Evolutionary conservation across 2,888 invertebrate species (phyloP), one percentile per base, ranked within the genome.

Genomic region (Cantharis flavilabris): DNA sequence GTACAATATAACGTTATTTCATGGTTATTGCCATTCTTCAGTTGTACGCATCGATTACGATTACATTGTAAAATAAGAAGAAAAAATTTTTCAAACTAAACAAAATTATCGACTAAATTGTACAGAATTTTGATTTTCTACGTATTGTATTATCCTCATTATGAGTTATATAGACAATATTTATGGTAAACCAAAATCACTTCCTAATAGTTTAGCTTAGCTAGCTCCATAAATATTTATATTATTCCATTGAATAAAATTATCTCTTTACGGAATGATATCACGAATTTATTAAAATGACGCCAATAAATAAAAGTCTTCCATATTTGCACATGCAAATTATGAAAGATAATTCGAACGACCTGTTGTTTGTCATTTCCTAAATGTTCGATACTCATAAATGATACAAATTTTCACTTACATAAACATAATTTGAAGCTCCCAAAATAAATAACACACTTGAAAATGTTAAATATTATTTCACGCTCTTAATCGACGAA

Each of bases 91-190:
- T n/a, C n/a, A n/a, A n/a, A n/a, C n/a, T n/a, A n/a, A n/a, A n/a
- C n/a, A n/a, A n/a, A n/a, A n/a, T n/a, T n/a, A n/a, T n/a, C n/a
- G n/a, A n/a, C n/a, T n/a, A n/a, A n/a, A n/a, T n/a, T n/a, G n/a
- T n/a, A n/a, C n/a, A n/a, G n/a, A n/a, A n/a, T n/a, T n/a, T n/a
- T n/a, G n/a, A n/a, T n/a, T n/a, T n/a, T n/a, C n/a, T n/a, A n/a
- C n/a, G n/a, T n/a, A n/a, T n/a, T n/a, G n/a, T n/a, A n/a, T n/a
- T n/a, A n/a, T n/a, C 74, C 73, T 75, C 70, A 65, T 28, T 73
- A 71, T 72, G 64, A 70, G 71, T 70, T 73, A 73, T 73, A 18
- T 14, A 33, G 49, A 33, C 62, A 67, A 67, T 67, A 23, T 67
- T 67, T 67, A 67, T 67, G 65, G n/a, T 11, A 20, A 67, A 67